Base-by-base conservation (phyloP, 2,797 vertebrate species). In the Lepus oiostolus region DNA sequence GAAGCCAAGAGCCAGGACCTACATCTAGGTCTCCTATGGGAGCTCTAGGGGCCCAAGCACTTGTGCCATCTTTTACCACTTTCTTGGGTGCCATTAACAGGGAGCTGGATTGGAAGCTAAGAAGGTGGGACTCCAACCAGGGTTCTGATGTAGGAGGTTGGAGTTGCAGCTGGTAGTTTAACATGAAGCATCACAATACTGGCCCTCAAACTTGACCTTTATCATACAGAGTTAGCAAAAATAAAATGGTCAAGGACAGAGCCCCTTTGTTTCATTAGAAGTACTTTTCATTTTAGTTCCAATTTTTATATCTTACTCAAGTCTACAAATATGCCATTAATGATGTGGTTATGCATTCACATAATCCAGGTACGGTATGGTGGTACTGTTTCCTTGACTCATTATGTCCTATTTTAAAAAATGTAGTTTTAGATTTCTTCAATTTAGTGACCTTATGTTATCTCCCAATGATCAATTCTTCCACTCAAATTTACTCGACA, bases 401-500 rank as follows among this genome's bases (percentile, higher is more conserved):
- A 47, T 67, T 47, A 82, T 3, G 2, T 54, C 14, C 38, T 42
- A 26, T 88, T 81, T 62, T 65, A 7, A 63, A 79, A 58, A 67
- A 21, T 58, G 19, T 21, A 21, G 4, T 58, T 58, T 58, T 42
- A 14, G 28, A 63, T 47, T 93, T 81, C 26, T 16, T 30, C 79
- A 28, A 77, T 85, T 88, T 68, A 76, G 65, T 77, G 68, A 76
- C 58, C 30, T 26, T 68, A 8, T 12, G 5, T 80, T 91, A 90
- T 28, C 60, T 67, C 9, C 24, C 58, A 63, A 4, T 10, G 19
- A 74, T 83, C 68, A 47, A 63, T 58, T 93, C 35, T 75, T 62
- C 65, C 52, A 62, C 71, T 94, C 65, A 75, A 77, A 60, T 72
- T 91, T 75, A 68, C 80, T 93, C 47, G n/a, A 52, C 11, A 81